Evolutionary conservation across 2,888 invertebrate species (phyloP).

Genomic region (Agrotis ipsilon): DNA sequence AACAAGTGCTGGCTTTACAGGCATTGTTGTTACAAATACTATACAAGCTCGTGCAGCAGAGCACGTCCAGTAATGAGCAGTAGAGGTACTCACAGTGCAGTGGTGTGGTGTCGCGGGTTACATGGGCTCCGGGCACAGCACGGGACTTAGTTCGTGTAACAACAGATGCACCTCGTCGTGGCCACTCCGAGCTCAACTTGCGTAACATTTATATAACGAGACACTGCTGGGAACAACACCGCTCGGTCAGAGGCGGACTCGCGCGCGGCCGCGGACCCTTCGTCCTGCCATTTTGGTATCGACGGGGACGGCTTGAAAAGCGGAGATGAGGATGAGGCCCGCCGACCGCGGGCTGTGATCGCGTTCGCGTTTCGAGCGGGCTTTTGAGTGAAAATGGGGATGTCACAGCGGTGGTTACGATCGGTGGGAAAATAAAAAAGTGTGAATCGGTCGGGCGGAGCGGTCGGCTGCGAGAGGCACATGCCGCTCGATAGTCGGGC

Average conservation of each 20-base stretch:
- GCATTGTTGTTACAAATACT: conserved; percentile 53
- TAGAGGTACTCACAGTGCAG: conserved; percentile 80
- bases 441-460: conserved; percentile 85
- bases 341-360: conserved; percentile 52
- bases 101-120: conserved; percentile 76
- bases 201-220: conserved; percentile 89
- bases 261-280: conserved; percentile 76
- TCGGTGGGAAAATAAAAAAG: conserved; percentile 88
- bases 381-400: conserved; percentile 75
- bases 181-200: conserved; percentile 84
- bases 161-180: conserved; percentile 79
- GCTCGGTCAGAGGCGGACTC: conserved; percentile 77
- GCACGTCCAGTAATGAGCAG: conserved; percentile 16
- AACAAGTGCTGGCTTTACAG: conserved; percentile 50
- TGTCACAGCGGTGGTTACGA: conserved; percentile 78
- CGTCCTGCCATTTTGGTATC: conserved; percentile 87
- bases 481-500: conserved; percentile 90
- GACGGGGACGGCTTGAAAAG: conserved; percentile 68
- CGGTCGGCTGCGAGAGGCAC: conserved; percentile 86
- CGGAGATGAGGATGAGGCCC: conserved; percentile 46
- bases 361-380: conserved; percentile 59
- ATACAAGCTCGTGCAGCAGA: conserved; percentile 15
- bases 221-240: conserved; percentile 79
- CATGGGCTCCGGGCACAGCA: conserved; percentile 82
- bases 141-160: conserved; percentile 75